Evolutionary conservation across 2,113 vertebrate genomes (phyloP).

Genomic region (Meriones unguiculatus): DNA sequence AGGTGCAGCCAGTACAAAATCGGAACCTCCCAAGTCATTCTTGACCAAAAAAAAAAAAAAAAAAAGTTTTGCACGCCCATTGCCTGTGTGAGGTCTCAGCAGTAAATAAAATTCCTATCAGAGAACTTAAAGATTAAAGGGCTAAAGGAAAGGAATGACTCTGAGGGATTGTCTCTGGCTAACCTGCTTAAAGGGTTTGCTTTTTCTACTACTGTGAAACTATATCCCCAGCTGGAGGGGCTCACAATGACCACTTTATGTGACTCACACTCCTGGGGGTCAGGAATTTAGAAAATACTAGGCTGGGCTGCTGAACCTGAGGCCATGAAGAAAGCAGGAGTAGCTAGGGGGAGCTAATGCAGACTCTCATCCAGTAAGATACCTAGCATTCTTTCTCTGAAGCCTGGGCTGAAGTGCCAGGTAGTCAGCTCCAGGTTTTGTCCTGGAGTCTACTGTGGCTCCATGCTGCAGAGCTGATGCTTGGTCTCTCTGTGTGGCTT

Average conservation of each 20-base stretch:
- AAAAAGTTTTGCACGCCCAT: neutral
- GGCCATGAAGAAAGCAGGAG: neutral
- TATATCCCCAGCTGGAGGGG: neutral
- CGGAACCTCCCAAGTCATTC: conserved; percentile 46
- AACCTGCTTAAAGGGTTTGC: conserved; percentile 21
- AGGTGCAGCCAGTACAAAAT: conserved; percentile 57
- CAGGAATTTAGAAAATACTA: neutral
- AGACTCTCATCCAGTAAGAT: neutral
- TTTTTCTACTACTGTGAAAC: neutral
- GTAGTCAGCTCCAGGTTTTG: neutral
- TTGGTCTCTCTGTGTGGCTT: neutral
- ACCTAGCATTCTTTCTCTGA: neutral
- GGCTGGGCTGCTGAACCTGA: neutral
- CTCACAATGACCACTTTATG: conserved; percentile 9
- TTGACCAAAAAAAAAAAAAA: conserved; percentile 37
- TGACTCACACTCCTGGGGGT: neutral
- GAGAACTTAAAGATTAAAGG: neutral
- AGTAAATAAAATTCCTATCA: neutral
- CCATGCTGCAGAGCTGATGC: neutral
- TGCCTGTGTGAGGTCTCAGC: neutral
- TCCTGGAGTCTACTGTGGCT: neutral
- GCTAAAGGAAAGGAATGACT: neutral
- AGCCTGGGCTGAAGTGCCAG: neutral
- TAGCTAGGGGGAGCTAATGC: neutral
- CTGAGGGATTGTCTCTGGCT: neutral